These are phyloP conservation scores for Acrobasis repandana DNA, from an alignment of 2,888 invertebrate species.

Conservation along the genomic window DNA sequence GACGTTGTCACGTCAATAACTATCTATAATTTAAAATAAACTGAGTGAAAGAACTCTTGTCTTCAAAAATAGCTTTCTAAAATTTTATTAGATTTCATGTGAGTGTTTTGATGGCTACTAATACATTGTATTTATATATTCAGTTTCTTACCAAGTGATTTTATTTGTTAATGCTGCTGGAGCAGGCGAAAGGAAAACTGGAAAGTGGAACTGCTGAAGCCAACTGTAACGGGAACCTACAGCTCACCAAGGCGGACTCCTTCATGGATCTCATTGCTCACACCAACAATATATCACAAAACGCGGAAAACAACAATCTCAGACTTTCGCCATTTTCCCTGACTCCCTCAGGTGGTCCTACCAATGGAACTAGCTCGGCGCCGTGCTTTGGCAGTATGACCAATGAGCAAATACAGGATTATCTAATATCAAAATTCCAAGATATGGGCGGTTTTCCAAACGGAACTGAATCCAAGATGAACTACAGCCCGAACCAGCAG, in stretches of 20 bases:
- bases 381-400: slow-evolving; percentile 61
- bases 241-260: slow-evolving; percentile 46
- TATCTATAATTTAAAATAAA: neutral
- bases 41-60: slow-evolving; percentile 12
- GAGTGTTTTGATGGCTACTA: slow-evolving; percentile 21
- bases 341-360: slow-evolving; percentile 45
- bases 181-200: slow-evolving; percentile 42
- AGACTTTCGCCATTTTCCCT: slow-evolving; percentile 48
- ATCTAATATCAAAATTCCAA: slow-evolving; percentile 68
- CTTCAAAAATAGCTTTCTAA: neutral
- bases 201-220: slow-evolving; percentile 39
- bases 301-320: slow-evolving; percentile 63
- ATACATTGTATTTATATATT: neutral
- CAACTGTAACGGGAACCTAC: slow-evolving; percentile 53
- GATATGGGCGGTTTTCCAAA: slow-evolving; percentile 58
- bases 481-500: slow-evolving; percentile 57
- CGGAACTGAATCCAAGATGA: slow-evolving; percentile 40
- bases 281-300: slow-evolving; percentile 47
- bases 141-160: neutral
- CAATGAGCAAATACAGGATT: slow-evolving; percentile 70
- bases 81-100: slow-evolving; percentile 2
- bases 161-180: slow-evolving; percentile 40
- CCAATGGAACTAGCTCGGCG: slow-evolving; percentile 47
- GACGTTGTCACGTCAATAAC: too few relatives aligned
- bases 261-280: slow-evolving; percentile 57